A percentile compares a stretch with the other conserved stretches of the same genome.
Evolutionary conservation across 2,113 vertebrate genomes (phyloP).

Genomic region (Hystrix brachyura): DNA sequence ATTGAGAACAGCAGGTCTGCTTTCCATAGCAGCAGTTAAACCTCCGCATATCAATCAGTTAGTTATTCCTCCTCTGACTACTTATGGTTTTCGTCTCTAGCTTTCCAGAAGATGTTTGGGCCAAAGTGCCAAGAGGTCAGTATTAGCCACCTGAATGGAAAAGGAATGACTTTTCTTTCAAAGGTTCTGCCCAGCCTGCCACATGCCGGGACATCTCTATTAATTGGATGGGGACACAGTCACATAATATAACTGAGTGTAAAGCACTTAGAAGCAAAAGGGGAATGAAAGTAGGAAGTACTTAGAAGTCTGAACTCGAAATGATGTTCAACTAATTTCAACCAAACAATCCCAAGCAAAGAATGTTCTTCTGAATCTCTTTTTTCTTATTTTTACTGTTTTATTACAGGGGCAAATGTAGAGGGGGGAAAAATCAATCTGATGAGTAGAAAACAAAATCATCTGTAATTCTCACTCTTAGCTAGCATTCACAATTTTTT

Average conservation of each 20-base stretch:
- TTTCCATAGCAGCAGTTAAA: background rate
- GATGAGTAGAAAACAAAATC: conserved; percentile 29
- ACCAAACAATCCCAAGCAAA: background rate
- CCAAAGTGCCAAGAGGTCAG: background rate
- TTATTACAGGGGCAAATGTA: background rate
- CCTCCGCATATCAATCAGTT: background rate
- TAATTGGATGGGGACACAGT: background rate
- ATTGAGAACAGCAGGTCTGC: background rate
- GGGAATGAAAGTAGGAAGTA: background rate
- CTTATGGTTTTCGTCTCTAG: background rate
- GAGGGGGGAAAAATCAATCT: background rate
- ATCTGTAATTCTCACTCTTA: background rate
- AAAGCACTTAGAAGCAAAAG: background rate
- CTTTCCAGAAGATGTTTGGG: background rate
- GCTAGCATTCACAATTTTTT: background rate
- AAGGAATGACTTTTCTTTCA: background rate
- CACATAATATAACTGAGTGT: background rate
- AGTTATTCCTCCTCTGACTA: background rate
- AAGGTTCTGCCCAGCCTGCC: background rate
- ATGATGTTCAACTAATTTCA: conserved; percentile 16
- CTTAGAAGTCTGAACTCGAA: background rate
- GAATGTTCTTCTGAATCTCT: background rate
- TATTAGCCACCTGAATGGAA: background rate
- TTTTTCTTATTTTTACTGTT: background rate
- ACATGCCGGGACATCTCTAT: background rate